These are phyloP conservation scores for Nerophis ophidion DNA, from an alignment of 2,113 vertebrate genomes.

Conservation along the genomic window DNA sequence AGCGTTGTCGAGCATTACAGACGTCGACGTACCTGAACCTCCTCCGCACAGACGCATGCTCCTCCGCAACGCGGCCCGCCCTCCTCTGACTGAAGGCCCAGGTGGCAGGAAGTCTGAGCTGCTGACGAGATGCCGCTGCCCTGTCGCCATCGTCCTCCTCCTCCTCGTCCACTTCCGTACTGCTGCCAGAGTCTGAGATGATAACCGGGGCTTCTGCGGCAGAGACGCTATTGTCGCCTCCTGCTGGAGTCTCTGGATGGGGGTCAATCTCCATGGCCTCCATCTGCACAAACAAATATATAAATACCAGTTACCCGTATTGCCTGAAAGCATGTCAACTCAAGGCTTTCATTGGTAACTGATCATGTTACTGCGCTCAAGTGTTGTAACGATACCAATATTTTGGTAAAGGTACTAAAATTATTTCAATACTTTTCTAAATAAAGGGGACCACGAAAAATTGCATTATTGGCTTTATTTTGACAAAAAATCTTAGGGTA, in stretches of 20 bases:
- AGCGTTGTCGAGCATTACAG: too few species aligned
- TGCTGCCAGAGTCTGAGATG: conserved; percentile 48
- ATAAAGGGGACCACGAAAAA: too few species aligned
- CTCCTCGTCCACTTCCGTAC: conserved; percentile 47
- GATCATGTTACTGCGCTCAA: too few species aligned
- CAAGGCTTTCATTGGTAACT: too few species aligned
- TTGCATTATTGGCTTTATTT: too few species aligned
- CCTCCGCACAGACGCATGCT: conserved; percentile 16
- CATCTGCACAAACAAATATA: conserved; percentile 51
- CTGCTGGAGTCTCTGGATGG: conserved; percentile 19
- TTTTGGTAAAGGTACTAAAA: too few species aligned
- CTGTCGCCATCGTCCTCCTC: conserved; percentile 17
- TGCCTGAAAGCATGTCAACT: too few species aligned
- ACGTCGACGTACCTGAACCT: conserved; percentile 48
- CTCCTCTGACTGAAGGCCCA: conserved; percentile 63
- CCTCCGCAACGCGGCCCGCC: not conserved
- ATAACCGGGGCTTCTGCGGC: not conserved
- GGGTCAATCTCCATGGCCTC: conserved; percentile 84
- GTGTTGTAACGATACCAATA: too few species aligned
- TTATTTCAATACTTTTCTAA: too few species aligned
- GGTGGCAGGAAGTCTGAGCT: conserved; percentile 45
- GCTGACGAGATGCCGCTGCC: not conserved
- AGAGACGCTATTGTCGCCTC: not conserved
- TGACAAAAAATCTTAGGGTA: too few species aligned
- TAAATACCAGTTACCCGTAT: too few species aligned